Conservation (phyloP, 2,888 invertebrate genomes). For the Drosophila neonasuta region DNA sequence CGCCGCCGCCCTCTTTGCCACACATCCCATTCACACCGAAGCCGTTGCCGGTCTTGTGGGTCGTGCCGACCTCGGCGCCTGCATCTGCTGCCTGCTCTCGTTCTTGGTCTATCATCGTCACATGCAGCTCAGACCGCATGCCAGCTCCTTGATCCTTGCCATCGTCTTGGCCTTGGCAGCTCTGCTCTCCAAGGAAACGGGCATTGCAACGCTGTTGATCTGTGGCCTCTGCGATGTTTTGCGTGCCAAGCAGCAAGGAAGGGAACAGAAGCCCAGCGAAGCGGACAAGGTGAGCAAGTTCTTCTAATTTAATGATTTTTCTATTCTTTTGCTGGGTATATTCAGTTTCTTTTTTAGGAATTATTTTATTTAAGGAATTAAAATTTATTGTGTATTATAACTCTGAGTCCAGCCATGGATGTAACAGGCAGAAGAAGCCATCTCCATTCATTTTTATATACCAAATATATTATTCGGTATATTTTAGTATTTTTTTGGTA, state of each 20-base stretch:
- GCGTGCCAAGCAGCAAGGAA: not conserved
- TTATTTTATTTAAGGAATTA: no score
- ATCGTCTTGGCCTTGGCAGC: constrained; percentile 88
- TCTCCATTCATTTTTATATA: no score
- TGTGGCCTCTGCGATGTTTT: constrained; percentile 84
- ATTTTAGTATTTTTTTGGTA: no score
- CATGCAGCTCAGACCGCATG: constrained; percentile 87
- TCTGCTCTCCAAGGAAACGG: constrained; percentile 97
- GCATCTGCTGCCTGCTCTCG: constrained; percentile 93
- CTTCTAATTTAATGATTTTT: not conserved
- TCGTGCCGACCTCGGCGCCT: constrained; percentile 95
- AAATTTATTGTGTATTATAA: no score
- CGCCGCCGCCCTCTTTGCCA: constrained; percentile 4
- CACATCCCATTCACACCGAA: constrained; percentile 83
- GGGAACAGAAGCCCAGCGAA: no score
- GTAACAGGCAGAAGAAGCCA: no score
- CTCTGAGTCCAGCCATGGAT: no score
- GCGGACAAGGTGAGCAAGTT: not conserved
- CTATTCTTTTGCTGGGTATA: not conserved
- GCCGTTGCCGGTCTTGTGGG: constrained; percentile 98
- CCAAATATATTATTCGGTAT: no score
- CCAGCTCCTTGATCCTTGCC: constrained; percentile 84
- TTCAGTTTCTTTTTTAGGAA: no score
- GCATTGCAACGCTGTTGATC: constrained; percentile 94
- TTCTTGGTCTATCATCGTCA: constrained; percentile 87